Percentiles rank a stretch among this genome's conserved stretches.
These are phyloP conservation scores for Eupithecia subfuscata DNA, from an alignment of 2,888 invertebrate genomes.

Conservation along the genomic window DNA sequence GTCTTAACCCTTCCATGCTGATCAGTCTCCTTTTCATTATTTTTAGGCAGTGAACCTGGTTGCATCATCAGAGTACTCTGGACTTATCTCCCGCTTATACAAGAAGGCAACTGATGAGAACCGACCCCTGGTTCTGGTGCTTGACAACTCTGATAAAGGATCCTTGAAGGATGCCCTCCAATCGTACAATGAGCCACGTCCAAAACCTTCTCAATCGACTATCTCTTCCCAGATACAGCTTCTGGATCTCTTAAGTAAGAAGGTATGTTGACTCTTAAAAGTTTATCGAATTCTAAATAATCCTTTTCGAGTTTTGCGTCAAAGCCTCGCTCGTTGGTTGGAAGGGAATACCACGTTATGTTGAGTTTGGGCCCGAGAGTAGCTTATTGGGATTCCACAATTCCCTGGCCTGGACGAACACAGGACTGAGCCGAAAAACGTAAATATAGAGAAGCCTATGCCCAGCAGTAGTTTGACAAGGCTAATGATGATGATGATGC, in stretches of 20 bases:
- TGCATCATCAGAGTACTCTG: conserved; percentile 30
- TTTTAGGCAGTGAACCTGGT: conserved; percentile 32
- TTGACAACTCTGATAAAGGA: conserved; percentile 43
- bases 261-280: background rate
- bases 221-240: background rate
- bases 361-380: background rate
- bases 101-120: conserved; percentile 46
- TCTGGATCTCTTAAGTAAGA: conserved; percentile 12
- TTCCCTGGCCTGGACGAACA: background rate
- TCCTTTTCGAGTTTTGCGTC: background rate
- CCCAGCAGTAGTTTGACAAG: background rate
- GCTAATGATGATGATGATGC: background rate
- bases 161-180: background rate
- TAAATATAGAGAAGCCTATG: background rate
- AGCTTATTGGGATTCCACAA: background rate
- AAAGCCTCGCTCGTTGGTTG: background rate
- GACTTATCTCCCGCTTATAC: conserved; percentile 49
- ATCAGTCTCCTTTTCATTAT: background rate
- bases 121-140: conserved; percentile 53
- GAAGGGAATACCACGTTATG: background rate
- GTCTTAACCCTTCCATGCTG: background rate
- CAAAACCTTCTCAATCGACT: conserved; percentile 2
- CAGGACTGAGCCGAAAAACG: background rate
- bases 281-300: background rate
- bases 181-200: background rate